These are phyloP conservation scores for Semicossyphus pulcher DNA, from an alignment of 2,113 vertebrate species.

Conservation along the genomic window DNA sequence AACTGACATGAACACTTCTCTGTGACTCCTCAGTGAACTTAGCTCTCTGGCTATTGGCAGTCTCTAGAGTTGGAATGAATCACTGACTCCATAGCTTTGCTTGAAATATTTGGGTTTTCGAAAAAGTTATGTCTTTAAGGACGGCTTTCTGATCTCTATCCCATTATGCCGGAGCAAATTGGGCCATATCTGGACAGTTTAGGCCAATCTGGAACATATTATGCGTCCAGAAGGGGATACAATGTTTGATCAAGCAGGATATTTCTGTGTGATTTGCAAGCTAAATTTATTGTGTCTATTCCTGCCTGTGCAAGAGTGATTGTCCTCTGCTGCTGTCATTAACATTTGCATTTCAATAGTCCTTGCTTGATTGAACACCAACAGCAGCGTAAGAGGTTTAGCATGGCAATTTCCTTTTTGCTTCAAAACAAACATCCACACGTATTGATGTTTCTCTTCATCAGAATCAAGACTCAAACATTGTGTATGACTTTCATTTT, in stretches of 20 bases:
- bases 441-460: slow-evolving; percentile 60
- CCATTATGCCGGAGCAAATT: neutral
- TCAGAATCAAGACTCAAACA: slow-evolving; percentile 34
- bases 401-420: slow-evolving; percentile 66
- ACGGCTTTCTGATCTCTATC: neutral
- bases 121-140: slow-evolving; percentile 5
- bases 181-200: neutral
- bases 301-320: slow-evolving; percentile 53
- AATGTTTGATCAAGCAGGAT: slow-evolving; percentile 24
- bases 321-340: slow-evolving; percentile 63
- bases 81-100: neutral
- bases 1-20: neutral
- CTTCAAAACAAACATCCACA: slow-evolving; percentile 71
- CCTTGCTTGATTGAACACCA: slow-evolving; percentile 69
- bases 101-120: slow-evolving; percentile 3
- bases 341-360: slow-evolving; percentile 77
- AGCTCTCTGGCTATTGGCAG: slow-evolving; percentile 22
- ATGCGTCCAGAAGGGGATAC: slow-evolving; percentile 9
- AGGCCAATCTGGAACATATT: neutral
- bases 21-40: slow-evolving; percentile 34
- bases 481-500: slow-evolving; percentile 21
- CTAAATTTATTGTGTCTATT: slow-evolving; percentile 33
- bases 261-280: slow-evolving; percentile 40
- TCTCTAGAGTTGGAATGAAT: neutral
- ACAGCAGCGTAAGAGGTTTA: slow-evolving; percentile 59